These are phyloP conservation scores for Heteronetta atricapilla DNA, from an alignment of 2,113 vertebrate genomes.

Conservation along the genomic window DNA sequence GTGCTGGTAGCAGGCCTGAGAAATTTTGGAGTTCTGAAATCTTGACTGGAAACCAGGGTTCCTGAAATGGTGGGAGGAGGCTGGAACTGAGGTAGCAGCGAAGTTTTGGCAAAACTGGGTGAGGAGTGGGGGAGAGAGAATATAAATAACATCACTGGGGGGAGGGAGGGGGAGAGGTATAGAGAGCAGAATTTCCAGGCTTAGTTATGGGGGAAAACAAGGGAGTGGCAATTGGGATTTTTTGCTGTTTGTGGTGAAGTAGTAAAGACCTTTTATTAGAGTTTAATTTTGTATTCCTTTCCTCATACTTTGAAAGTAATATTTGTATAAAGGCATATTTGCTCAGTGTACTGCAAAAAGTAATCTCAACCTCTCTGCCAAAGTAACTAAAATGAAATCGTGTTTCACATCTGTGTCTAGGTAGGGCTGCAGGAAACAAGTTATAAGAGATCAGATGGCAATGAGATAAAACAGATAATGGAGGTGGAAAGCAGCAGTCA, in stretches of 20 bases:
- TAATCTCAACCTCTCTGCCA: neutral
- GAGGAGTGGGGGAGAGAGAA: neutral
- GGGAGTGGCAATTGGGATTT: rapidly evolving
- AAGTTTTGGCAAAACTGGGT: neutral
- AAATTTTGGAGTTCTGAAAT: neutral
- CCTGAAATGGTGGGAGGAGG: neutral
- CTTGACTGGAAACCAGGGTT: neutral
- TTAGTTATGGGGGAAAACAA: neutral
- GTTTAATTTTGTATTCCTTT: neutral
- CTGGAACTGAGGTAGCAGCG: neutral
- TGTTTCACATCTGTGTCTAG: neutral
- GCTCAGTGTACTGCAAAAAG: neutral
- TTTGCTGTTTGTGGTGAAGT: neutral
- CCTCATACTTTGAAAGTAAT: neutral
- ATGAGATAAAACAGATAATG: neutral
- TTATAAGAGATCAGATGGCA: neutral
- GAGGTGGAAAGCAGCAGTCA: neutral
- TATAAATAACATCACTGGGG: neutral
- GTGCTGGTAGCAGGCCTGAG: neutral
- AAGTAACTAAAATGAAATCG: neutral
- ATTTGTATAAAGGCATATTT: neutral
- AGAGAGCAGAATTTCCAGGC: neutral
- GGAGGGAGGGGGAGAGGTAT: too few relatives aligned
- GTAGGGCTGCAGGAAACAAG: neutral
- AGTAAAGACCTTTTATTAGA: neutral